Base-by-base conservation (phyloP, 2,888 invertebrate species). In the Dynastes maya region DNA sequence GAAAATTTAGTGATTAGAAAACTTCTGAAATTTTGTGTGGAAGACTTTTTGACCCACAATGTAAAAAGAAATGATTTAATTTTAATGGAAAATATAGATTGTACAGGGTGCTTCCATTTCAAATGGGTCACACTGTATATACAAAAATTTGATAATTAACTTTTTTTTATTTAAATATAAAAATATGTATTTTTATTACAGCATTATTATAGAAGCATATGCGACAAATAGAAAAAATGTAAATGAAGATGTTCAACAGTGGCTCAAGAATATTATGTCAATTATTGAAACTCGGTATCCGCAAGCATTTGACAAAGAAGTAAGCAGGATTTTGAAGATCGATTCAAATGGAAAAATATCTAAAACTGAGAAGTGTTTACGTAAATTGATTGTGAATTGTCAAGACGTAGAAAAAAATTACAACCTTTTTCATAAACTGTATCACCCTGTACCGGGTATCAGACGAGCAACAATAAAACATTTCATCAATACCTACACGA, bases 251-350 rank as follows among this genome's bases (percentile, higher is more conserved):
- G 80, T 82, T 6, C 80, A 82, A 75, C 63, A 79, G 2, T 88
- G 88, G 88, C 37, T 88, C 9, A 83, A 80, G 63, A 83, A 88
- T 22, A 89, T 92, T 45, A 84, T 95, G 0, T 90, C 91, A 79
- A 91, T 89, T 32, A 86, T 96, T 1, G 96, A 96, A 87, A 90
- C 88, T 3, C 92, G 93, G 82, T 95, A 96, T 86, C 94, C 96
- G 0, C 89, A 89, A 0, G 91, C 91, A 11, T 96, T 95, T 85
- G 95, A 96, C 84, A 89, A 90, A 68, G 92, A 93, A 63, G 89
- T 95, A 0, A 93, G 93, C 83, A 89, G 90, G 16, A 89, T 93
- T 32, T 90, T 92, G 87, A 80, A 80, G 75, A 82, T 84, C 27
- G 61, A 84, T 13, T 45, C 58, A 51, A 80, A 78, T 53, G 65